Base-by-base conservation (phyloP, 2,888 invertebrate species). In the Eledona agricola region DNA sequence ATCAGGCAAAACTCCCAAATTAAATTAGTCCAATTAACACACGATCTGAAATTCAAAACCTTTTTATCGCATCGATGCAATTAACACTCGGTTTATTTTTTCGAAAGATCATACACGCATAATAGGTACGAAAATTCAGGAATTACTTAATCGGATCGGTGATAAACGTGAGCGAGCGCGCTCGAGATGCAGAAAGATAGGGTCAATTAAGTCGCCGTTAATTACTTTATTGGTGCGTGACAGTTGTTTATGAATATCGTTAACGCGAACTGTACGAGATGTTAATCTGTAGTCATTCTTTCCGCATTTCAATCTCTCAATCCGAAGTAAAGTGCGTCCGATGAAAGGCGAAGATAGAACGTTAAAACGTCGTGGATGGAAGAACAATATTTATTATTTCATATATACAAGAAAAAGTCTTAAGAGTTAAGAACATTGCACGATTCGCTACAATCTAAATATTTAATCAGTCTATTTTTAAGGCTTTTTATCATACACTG, bases 141-240 rank as follows among this genome's bases (percentile, higher is more conserved):
- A 40, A 40, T 28, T 13, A 15, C 40, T 40, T 28, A 28, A 40
- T 40, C 28, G 28, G 25, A 38, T 16, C 6, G 17, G 40, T 5
- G 6, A 38, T 26, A 26, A 38, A 16, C 40, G 20, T 11, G 40
- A 40, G 29, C 28, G 28, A 23, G 17, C 13, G 9, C 11, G 37
- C 37, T 50, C 38, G 45, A 50, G 51, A 47, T 47, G 49, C 43
- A 28, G 31, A 51, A 55, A 59, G 66, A 64, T 65, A 64, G 62
- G 58, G 60, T 58, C 61, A 65, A 62, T 65, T 62, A 60, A 64
- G 62, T 64, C 65, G 42, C 57, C 53, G 59, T 63, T 65, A 65
- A 63, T 64, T 65, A 61, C 65, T 65, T 65, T 60, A 64, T 64
- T 62, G 62, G 62, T 37, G 46, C 58, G 62, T 60, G 64, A 63